phyloP scores from a whole-genome alignment of 1,140 invertebrate genomes.

The Lasaia peninsularis region DNA sequence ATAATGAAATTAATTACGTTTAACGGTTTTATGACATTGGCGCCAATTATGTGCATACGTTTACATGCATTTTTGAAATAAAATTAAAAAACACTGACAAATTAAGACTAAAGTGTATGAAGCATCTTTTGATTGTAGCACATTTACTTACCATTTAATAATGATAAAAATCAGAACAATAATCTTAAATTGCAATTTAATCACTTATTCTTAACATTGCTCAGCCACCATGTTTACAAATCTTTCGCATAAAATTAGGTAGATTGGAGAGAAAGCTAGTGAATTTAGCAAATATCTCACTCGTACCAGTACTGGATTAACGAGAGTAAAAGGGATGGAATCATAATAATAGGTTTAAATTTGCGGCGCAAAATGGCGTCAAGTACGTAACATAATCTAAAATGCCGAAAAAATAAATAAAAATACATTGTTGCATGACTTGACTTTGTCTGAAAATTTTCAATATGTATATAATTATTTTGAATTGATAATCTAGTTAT shows the following conservation, averaged over 20 bases:
- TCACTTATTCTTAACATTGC: constrained; percentile 39
- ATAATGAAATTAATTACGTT: constrained; percentile 33
- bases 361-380: constrained; percentile 67
- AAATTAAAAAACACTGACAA: constrained; percentile 32
- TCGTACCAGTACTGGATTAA: constrained; percentile 36
- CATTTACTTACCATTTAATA: constrained; percentile 40
- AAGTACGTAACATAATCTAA: constrained; percentile 1
- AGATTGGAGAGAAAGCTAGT: constrained; percentile 59
- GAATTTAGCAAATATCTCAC: constrained; percentile 52
- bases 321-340: constrained; percentile 49
- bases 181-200: constrained; percentile 28
- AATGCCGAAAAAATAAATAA: background rate
- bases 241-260: constrained; percentile 63
- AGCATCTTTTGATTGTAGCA: background rate
- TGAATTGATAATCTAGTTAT: background rate
- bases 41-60: constrained; percentile 75
- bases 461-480: background rate
- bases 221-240: constrained; percentile 75
- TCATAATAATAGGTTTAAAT: constrained; percentile 49
- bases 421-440: background rate
- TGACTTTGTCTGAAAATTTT: background rate
- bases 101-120: background rate
- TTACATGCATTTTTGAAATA: constrained; percentile 46
- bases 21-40: constrained; percentile 72
- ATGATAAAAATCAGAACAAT: constrained; percentile 20